Percentiles rank a stretch among this genome's conserved stretches.
These are phyloP conservation scores for Leptonema lineaticorne DNA, from an alignment of 1,140 invertebrate genomes.

Conservation along the genomic window DNA sequence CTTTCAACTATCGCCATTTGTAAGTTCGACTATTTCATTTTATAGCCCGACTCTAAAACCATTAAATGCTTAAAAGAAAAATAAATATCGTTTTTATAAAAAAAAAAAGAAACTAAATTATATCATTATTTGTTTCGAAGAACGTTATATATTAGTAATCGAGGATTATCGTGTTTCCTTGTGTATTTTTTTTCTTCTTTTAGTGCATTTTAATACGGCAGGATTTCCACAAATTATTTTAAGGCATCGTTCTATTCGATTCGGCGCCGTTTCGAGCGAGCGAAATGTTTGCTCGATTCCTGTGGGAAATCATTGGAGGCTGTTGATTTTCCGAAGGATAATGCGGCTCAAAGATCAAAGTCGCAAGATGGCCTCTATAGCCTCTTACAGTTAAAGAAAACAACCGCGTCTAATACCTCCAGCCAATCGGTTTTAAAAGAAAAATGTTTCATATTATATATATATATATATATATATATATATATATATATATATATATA, in stretches of 20 bases:
- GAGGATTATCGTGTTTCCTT: background rate
- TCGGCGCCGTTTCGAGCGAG: background rate
- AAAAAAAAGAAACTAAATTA: background rate
- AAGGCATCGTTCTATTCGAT: background rate
- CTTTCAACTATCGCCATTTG: background rate
- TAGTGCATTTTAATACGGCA: too few species aligned
- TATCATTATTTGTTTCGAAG: background rate
- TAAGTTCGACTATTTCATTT: background rate
- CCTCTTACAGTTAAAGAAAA: conserved; percentile 16
- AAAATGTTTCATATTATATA: too few species aligned
- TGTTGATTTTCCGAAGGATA: conserved; percentile 30
- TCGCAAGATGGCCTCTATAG: conserved; percentile 12
- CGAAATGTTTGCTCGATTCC: conserved; percentile 21
- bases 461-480: too few species aligned
- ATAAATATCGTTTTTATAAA: too few species aligned
- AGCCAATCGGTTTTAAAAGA: background rate
- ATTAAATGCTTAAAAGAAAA: background rate
- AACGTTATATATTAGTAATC: background rate
- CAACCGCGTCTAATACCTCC: background rate
- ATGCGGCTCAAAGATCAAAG: conserved; percentile 27
- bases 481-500: too few species aligned
- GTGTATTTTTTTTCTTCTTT: background rate
- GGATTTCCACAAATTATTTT: conserved; percentile 1
- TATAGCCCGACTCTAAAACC: background rate
- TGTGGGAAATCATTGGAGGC: conserved; percentile 27